Base-by-base conservation (phyloP, 1,140 invertebrate genomes). In the Calosoma granatense region DNA sequence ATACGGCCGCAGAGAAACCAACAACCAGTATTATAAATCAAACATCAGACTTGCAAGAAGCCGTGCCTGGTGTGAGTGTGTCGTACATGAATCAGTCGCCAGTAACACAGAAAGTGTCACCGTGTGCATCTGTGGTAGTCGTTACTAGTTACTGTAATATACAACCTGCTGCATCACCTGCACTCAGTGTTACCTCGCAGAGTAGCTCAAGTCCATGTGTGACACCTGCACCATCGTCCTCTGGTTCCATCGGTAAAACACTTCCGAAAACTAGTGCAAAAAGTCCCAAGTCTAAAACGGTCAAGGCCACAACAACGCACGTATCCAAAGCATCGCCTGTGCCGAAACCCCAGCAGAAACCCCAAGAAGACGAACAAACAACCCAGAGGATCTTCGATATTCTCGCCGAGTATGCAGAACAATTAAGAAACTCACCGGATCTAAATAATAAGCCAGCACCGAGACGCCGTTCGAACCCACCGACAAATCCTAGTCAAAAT, bases 351-450 rank as follows among this genome's bases (percentile, higher is more conserved):
- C 82, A 85, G 57, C 87, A 87, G 61, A 89, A 89, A 68, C 84
- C 86, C 1, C 79, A 87, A 61, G 87, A 90, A 71, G 87, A 89
- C 65, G 87, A 89, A 67, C 84, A 88, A 65, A 89, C 86, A 0
- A 86, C 85, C 1, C 86, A 88, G 66, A 76, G 87, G 54, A 89
- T 90, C 57, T 81, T 88, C 57, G 86, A 86, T 54, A 90, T 90
- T 64, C 68, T 90, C 17, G 86, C 87, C 1, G 84, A 88, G 64
- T 90, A 90, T 69, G 85, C 86, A 39, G 87, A 88, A 63, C 86
- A 89, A 63, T 71, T 89, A 26, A 74, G 86, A 56, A 88, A 88
- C 67, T 88, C 85, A 2, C 87, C 86, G 0, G 86, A 89, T 68
- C 64, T 85, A 15, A 88, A 88, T 66, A 87, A 89, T 68, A 90